Percentiles rank a stretch among this genome's conserved stretches.
These are phyloP conservation scores for Cerceris ruficornis DNA, from an alignment of 2,888 invertebrate genomes.

Conservation along the genomic window DNA sequence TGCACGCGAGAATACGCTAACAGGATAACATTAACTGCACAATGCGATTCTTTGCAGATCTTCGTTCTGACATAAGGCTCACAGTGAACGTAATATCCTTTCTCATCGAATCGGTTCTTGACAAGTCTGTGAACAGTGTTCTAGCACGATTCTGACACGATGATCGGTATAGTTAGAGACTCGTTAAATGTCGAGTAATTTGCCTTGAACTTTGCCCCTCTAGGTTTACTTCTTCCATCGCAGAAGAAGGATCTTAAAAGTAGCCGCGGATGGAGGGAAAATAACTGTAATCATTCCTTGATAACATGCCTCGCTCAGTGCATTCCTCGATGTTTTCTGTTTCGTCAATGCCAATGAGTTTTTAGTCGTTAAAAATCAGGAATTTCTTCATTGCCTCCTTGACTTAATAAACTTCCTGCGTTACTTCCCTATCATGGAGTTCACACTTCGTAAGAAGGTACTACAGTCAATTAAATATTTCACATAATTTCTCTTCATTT, in stretches of 20 bases:
- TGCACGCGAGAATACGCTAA: no score
- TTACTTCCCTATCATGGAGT: no score
- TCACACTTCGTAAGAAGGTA: no score
- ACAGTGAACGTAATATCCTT: background rate
- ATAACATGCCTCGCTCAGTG: constrained; percentile 16
- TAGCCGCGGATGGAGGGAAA: constrained; percentile 23
- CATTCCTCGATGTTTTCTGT: constrained; percentile 1
- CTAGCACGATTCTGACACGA: constrained; percentile 68
- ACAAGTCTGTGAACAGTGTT: constrained; percentile 32
- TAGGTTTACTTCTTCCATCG: constrained; percentile 50
- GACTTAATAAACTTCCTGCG: no score
- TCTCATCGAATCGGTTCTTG: constrained; percentile 22
- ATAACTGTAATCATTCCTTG: constrained; percentile 32
- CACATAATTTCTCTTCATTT: no score
- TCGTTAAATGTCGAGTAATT: constrained; percentile 70
- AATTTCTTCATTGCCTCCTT: no score
- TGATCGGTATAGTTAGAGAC: constrained; percentile 66
- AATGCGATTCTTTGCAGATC: background rate
- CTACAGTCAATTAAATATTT: no score
- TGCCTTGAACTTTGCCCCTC: constrained; percentile 75
- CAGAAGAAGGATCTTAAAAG: constrained; percentile 35
- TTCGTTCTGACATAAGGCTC: background rate
- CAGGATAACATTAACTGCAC: no score
- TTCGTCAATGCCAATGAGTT: background rate
- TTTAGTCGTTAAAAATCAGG: background rate